These are phyloP conservation scores for Bombylius discolor DNA, from an alignment of 2,888 invertebrate genomes.

Conservation along the genomic window DNA sequence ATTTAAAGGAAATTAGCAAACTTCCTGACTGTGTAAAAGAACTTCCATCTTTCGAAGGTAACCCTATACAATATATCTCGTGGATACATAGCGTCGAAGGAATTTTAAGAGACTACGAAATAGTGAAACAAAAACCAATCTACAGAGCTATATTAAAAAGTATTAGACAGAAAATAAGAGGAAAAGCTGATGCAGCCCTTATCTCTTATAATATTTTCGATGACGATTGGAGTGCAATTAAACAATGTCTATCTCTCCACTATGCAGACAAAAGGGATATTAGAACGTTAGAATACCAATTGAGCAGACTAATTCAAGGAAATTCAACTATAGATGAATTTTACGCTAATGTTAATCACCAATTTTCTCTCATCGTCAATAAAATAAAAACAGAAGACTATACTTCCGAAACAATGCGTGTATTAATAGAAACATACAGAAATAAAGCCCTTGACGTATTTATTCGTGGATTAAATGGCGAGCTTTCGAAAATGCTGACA, in stretches of 20 bases:
- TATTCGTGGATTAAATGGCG: conserved; percentile 4
- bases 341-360: conserved; percentile 8
- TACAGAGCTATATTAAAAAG: no score
- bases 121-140: no score
- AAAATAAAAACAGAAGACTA: conserved; percentile 4
- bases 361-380: conserved; percentile 11
- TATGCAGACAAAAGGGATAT: conserved; percentile 4
- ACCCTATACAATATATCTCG: no score
- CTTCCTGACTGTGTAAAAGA: no score
- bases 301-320: background rate
- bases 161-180: no score
- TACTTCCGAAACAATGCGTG: conserved; percentile 1
- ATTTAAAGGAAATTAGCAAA: no score
- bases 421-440: conserved; percentile 2
- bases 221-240: no score
- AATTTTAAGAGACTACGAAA: no score
- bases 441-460: conserved; percentile 5
- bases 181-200: no score
- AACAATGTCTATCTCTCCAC: conserved; percentile 1
- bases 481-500: conserved; percentile 2
- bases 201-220: no score
- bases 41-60: no score
- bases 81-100: no score
- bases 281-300: background rate
- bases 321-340: conserved; percentile 1